Base-by-base conservation (phyloP, 1,140 invertebrate species). In the Nixonia krombeini region DNA sequence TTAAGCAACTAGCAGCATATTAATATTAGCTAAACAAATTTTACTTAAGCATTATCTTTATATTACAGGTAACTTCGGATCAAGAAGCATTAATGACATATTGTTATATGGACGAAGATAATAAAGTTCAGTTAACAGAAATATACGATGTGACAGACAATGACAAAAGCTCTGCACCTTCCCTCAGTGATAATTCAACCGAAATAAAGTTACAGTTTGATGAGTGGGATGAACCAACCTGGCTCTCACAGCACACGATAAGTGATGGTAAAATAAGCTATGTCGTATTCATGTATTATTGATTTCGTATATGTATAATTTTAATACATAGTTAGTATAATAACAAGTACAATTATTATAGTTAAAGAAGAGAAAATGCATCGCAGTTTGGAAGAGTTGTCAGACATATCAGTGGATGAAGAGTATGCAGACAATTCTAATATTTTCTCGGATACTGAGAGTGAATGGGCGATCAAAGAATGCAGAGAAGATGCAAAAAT, bases 71-170 rank as follows among this genome's bases (percentile, higher is more conserved):
- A 44, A 93, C 94, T 4, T 86, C 91, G 23, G 91, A 95, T 63
- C 92, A 95, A 78, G 95, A 97, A 67, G 91, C 94, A 4, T 82
- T 96, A 1, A 93, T 96, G 87, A 91, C 94, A 0, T 96, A 94
- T 82, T 95, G 96, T 84, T 96, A 96, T 75, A 90, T 93, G 75
- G 92, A 94, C 74, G 91, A 94, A 73, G 90, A 93, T 75, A 93
- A 95, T 79, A 92, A 93, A 86, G 90, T 91, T 69, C 93, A 93
- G 81, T 90, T 96, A 53, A 94, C 93, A 1, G 93, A 96, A 86
- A 94, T 96, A 68, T 95, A 93, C 76, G 93, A 94, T 77, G 90
- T 94, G 72, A 91, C 92, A 6, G 90, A 93, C 51, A 84, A 85
- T 25, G 89, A 91, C 62, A 75, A 75, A n/a, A 73, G 82, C 23